Evolutionary conservation across 2,888 invertebrate genomes (phyloP).

Genomic region (Tipula helvola): DNA sequence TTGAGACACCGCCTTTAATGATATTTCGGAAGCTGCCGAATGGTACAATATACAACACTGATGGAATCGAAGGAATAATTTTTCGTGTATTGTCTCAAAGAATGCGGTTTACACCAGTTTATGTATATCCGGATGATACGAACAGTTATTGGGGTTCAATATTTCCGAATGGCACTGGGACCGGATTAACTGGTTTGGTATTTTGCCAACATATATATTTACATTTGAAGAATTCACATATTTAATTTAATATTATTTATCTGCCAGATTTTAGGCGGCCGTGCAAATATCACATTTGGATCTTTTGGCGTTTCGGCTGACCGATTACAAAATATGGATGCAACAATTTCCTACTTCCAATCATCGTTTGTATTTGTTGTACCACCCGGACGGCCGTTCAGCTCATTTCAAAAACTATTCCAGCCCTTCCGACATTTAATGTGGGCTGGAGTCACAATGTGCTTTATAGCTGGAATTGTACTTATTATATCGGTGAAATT

Average conservation of each 20-base stretch:
- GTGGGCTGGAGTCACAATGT: slow-evolving; percentile 19
- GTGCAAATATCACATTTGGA: slow-evolving; percentile 24
- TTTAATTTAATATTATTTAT: neutral
- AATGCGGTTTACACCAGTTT: slow-evolving; percentile 23
- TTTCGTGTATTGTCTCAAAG: slow-evolving; percentile 21
- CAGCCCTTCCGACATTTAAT: slow-evolving; percentile 21
- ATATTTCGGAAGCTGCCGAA: neutral
- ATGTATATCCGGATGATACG: slow-evolving; percentile 17
- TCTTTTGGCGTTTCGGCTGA: slow-evolving; percentile 19
- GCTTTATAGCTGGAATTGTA: neutral
- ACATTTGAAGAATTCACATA: neutral
- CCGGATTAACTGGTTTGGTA: slow-evolving; percentile 23
- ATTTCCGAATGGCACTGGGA: slow-evolving; percentile 15
- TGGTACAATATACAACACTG: slow-evolving; percentile 16
- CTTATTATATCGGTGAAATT: neutral
- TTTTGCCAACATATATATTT: neutral
- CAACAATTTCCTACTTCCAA: slow-evolving; percentile 21
- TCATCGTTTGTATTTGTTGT: slow-evolving; percentile 19
- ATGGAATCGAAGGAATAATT: slow-evolving; percentile 26
- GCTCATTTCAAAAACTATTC: slow-evolving; percentile 20
- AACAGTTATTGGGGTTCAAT: slow-evolving; percentile 17
- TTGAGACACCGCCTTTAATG: slow-evolving; percentile 13
- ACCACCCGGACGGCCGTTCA: slow-evolving; percentile 17
- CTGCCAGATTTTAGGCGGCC: slow-evolving; percentile 19
- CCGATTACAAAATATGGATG: slow-evolving; percentile 14